phyloP scores from a whole-genome alignment of 2,113 vertebrate genomes.

The Myrmophylax atrothorax region DNA sequence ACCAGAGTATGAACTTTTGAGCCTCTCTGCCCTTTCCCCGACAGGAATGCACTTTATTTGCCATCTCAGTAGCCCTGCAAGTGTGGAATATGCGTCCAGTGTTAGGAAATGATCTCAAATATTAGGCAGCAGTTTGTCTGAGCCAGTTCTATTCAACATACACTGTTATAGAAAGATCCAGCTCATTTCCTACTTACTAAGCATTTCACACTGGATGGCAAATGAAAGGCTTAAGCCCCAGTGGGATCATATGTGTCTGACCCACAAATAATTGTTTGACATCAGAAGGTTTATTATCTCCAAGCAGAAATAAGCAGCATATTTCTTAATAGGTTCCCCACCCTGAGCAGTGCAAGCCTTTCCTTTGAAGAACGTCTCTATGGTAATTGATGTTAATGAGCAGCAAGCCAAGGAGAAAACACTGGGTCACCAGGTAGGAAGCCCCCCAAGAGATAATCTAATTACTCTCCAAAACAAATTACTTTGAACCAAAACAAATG shows the following conservation, averaged over 20 bases:
- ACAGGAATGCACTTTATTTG: not conserved
- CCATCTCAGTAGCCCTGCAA: not conserved
- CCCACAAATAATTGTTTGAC: conserved; percentile 46
- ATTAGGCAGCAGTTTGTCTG: not conserved
- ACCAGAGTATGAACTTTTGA: not conserved
- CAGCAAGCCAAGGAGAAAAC: conserved; percentile 59
- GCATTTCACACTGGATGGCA: not conserved
- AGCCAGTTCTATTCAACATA: not conserved
- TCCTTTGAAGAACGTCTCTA: conserved; percentile 72
- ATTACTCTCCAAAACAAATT: conserved; percentile 75
- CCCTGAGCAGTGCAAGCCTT: conserved; percentile 30
- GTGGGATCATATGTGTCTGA: conserved; percentile 19
- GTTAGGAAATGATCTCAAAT: not conserved
- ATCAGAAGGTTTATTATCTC: conserved; percentile 66
- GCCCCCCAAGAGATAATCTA: conserved; percentile 64
- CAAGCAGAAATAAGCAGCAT: conserved; percentile 15
- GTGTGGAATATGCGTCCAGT: not conserved
- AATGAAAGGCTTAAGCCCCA: conserved; percentile 3
- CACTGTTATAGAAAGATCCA: not conserved
- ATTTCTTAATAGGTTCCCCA: conserved; percentile 50
- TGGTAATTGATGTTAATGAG: conserved; percentile 77
- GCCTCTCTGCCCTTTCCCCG: not conserved
- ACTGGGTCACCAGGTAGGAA: conserved; percentile 71
- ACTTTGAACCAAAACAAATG: conserved; percentile 78
- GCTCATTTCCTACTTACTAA: conserved; percentile 4